Conservation (phyloP, 1,140 invertebrate species). For the Diuraphis noxia region DNA sequence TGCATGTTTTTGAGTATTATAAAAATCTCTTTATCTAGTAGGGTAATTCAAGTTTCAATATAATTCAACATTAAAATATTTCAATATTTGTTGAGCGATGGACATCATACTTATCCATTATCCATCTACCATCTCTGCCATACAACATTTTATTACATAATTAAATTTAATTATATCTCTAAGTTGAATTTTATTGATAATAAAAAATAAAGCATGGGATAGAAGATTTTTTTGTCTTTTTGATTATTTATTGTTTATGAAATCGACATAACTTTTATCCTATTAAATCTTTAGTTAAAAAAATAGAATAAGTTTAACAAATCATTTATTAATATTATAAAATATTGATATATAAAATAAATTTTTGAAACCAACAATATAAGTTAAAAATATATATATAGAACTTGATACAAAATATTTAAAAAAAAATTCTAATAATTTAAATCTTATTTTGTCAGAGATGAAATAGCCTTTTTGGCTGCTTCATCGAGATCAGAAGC, state of each 20-base stretch:
- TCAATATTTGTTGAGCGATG: background rate
- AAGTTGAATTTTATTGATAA: background rate
- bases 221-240: background rate
- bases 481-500: slow-evolving; percentile 89
- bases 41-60: background rate
- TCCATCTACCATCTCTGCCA: background rate
- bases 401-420: background rate
- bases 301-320: background rate
- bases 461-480: slow-evolving; percentile 79
- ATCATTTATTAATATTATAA: background rate
- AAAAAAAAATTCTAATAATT: background rate
- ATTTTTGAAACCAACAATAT: background rate
- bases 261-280: background rate
- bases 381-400: background rate
- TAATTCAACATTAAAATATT: background rate
- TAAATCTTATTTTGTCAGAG: slow-evolving; percentile 18
- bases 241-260: background rate
- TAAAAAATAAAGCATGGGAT: background rate
- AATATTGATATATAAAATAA: background rate
- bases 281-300: background rate
- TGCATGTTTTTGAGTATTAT: background rate
- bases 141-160: background rate
- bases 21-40: background rate
- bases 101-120: background rate
- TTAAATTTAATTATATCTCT: background rate